A percentile compares a stretch with the other conserved stretches of the same genome.
Evolutionary conservation across 2,888 invertebrate species (phyloP).

Genomic region (Dynastes grantii): DNA sequence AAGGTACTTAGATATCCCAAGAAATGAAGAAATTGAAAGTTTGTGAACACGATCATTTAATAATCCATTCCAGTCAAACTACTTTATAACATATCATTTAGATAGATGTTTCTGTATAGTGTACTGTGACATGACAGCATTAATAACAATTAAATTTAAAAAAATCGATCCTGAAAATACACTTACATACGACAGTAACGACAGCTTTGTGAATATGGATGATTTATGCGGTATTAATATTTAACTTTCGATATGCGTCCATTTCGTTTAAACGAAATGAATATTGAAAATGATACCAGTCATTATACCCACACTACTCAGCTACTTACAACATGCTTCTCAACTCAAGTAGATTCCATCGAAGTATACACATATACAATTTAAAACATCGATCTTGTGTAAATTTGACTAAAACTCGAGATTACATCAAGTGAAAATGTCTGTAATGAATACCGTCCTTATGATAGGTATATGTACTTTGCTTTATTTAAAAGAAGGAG

Average conservation of each 20-base stretch:
- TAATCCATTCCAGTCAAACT: too few relatives aligned
- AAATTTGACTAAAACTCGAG: conserved; percentile 51
- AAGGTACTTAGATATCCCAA: too few relatives aligned
- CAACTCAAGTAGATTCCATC: conserved; percentile 41
- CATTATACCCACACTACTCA: conserved; percentile 38
- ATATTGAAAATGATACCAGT: conserved; percentile 44
- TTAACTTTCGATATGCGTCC: conserved; percentile 21
- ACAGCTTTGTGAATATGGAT: conserved; percentile 10
- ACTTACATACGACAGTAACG: too few relatives aligned
- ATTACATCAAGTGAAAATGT: conserved; percentile 45
- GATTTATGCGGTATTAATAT: conserved; percentile 25
- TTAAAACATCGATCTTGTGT: conserved; percentile 47
- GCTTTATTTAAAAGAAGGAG: conserved; percentile 1
- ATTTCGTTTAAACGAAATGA: conserved; percentile 26
- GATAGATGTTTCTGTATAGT: too few relatives aligned
- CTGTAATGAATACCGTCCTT: conserved; percentile 47
- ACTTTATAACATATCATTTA: too few relatives aligned
- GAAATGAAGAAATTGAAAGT: too few relatives aligned
- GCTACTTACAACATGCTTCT: conserved; percentile 42
- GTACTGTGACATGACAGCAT: too few relatives aligned
- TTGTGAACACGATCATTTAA: too few relatives aligned
- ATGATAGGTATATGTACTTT: conserved; percentile 24
- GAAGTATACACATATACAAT: conserved; percentile 33
- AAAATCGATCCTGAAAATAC: too few relatives aligned
- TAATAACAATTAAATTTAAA: too few relatives aligned